Evolutionary conservation across 2,113 vertebrate species (phyloP).

Genomic region (Paedocypris sp.): DNA sequence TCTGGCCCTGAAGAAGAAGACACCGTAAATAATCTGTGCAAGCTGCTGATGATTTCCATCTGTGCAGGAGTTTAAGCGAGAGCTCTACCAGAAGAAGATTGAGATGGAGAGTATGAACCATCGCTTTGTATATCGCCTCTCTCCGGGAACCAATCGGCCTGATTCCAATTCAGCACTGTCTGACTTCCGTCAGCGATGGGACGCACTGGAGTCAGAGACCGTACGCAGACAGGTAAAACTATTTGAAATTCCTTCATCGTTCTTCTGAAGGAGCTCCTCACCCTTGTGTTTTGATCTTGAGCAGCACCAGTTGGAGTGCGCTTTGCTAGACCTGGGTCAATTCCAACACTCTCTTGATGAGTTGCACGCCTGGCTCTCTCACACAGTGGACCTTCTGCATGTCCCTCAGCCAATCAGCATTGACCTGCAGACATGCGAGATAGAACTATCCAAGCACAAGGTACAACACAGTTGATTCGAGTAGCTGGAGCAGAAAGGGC

Average conservation of each 20-base stretch:
- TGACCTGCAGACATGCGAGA: constrained; percentile 79
- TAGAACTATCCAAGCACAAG: constrained; percentile 84
- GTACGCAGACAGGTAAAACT: constrained; percentile 67
- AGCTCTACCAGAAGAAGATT: constrained; percentile 79
- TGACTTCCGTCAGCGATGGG: constrained; percentile 73
- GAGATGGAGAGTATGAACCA: constrained; percentile 76
- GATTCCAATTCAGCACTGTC: constrained; percentile 43
- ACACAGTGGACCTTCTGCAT: constrained; percentile 64
- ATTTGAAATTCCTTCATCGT: not conserved
- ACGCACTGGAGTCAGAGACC: constrained; percentile 68
- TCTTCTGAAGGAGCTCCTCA: not conserved
- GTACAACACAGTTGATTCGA: too few species aligned
- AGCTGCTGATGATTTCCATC: not conserved
- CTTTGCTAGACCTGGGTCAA: constrained; percentile 75
- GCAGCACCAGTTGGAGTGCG: constrained; percentile 76
- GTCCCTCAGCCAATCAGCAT: constrained; percentile 53
- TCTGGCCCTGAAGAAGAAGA: not conserved
- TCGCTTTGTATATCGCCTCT: constrained; percentile 53
- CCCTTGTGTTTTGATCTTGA: not conserved
- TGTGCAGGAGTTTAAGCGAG: constrained; percentile 71
- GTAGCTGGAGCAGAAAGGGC: too few species aligned
- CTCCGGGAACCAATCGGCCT: constrained; percentile 45
- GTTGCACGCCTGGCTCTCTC: constrained; percentile 69
- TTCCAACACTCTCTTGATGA: constrained; percentile 78
- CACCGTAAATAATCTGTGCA: not conserved